These are phyloP conservation scores for Miniopterus natalensis DNA, from an alignment of 2,113 vertebrate species.

Conservation along the genomic window DNA sequence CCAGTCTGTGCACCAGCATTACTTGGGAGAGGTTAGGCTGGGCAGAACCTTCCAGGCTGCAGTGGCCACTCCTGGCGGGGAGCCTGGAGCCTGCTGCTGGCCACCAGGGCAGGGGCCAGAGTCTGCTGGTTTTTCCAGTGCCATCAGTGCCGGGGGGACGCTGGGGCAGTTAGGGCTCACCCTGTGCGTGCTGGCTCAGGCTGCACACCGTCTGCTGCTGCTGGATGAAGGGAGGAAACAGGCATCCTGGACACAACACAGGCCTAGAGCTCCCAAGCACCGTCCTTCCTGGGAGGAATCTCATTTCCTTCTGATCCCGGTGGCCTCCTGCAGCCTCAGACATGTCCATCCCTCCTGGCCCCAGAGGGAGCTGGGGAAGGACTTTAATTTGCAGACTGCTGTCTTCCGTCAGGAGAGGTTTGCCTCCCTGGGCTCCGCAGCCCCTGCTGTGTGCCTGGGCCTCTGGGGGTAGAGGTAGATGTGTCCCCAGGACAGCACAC, in stretches of 20 bases:
- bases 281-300: not conserved
- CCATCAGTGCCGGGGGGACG: rapidly evolving
- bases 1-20: not conserved
- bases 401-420: not conserved
- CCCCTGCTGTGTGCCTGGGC: not conserved
- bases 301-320: not conserved
- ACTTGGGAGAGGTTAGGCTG: not conserved
- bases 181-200: not conserved
- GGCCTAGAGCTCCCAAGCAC: not conserved
- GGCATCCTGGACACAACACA: rapidly evolving
- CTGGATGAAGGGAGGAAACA: rapidly evolving
- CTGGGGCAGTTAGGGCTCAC: not conserved
- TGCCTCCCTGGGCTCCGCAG: not conserved
- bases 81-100: not conserved
- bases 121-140: not conserved
- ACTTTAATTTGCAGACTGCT: not conserved
- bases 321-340: not conserved
- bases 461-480: not conserved
- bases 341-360: not conserved
- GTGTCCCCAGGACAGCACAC: not conserved
- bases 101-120: not conserved
- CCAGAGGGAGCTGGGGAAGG: not conserved
- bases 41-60: not conserved
- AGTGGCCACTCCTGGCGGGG: not conserved
- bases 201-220: not conserved